Evolutionary conservation across 2,888 invertebrate species (phyloP).

Genomic region (Camponotus fellah): DNA sequence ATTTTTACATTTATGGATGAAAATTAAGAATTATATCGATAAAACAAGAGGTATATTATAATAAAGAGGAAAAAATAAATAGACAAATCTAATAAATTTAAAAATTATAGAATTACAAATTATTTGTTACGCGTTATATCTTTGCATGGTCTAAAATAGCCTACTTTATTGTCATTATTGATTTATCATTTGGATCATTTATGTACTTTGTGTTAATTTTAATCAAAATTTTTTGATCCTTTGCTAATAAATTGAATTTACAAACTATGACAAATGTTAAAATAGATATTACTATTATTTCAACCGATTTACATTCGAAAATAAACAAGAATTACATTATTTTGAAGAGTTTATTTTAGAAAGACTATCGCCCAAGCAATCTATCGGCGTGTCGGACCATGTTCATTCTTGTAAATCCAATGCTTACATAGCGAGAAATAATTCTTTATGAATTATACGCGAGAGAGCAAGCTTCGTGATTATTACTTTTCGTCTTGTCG

Average conservation of each 20-base stretch:
- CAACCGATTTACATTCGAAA: background rate
- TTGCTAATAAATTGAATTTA: background rate
- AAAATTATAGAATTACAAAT: too few species aligned
- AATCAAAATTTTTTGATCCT: too few species aligned
- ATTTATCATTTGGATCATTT: too few species aligned
- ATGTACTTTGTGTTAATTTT: too few species aligned
- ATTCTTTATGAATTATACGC: slow-evolving; percentile 9
- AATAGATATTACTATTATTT: background rate
- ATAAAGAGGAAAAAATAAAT: background rate
- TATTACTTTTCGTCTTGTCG: slow-evolving; percentile 20
- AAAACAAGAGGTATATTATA: background rate
- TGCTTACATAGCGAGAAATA: background rate
- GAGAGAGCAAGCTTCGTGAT: slow-evolving; percentile 14
- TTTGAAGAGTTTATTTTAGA: slow-evolving; percentile 13
- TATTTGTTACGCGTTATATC: too few species aligned
- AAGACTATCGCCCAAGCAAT: background rate
- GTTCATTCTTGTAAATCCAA: slow-evolving; percentile 15
- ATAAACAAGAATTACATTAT: slow-evolving; percentile 10
- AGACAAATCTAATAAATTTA: background rate
- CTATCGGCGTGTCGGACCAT: background rate
- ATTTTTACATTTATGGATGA: slow-evolving; percentile 12
- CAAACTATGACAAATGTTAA: background rate
- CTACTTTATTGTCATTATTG: too few species aligned
- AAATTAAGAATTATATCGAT: background rate
- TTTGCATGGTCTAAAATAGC: too few species aligned